Conservation (phyloP, 2,113 vertebrate species). For the Gila orcuttii region DNA sequence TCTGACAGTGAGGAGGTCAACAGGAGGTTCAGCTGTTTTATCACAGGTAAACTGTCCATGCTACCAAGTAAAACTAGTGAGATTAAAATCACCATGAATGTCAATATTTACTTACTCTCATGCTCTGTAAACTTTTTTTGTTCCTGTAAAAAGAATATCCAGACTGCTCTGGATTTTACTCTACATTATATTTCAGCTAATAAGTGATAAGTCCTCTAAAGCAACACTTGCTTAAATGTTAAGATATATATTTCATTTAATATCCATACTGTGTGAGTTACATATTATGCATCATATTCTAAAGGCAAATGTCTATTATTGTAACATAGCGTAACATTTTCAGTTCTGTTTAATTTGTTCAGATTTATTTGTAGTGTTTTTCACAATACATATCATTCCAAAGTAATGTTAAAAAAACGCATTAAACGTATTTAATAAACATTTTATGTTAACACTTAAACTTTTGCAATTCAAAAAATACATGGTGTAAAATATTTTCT, state of each 20-base stretch:
- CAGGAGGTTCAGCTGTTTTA: slow-evolving; percentile 79
- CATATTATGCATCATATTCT: not conserved
- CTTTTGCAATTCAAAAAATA: not conserved
- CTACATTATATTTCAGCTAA: not conserved
- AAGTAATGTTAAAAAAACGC: too few relatives aligned
- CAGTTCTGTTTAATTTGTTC: too few relatives aligned
- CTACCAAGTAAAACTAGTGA: not conserved
- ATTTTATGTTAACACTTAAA: too few relatives aligned
- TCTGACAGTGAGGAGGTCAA: slow-evolving; percentile 80
- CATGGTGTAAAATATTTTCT: not conserved
- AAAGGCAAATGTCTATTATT: too few relatives aligned
- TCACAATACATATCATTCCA: too few relatives aligned
- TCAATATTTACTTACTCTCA: not conserved
- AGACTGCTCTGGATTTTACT: not conserved
- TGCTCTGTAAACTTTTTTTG: not conserved
- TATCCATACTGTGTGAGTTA: not conserved
- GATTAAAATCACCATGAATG: not conserved
- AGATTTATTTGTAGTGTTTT: too few relatives aligned
- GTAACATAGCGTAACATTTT: too few relatives aligned
- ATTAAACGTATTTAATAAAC: too few relatives aligned
- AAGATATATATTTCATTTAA: not conserved
- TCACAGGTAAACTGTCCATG: slow-evolving; percentile 76
- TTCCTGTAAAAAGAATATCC: not conserved
- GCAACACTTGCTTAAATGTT: not conserved
- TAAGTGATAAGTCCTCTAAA: not conserved